Evolutionary conservation across 2,113 vertebrate species (phyloP), one percentile per base, ranked within the genome.

Genomic region (Cariama cristata): DNA sequence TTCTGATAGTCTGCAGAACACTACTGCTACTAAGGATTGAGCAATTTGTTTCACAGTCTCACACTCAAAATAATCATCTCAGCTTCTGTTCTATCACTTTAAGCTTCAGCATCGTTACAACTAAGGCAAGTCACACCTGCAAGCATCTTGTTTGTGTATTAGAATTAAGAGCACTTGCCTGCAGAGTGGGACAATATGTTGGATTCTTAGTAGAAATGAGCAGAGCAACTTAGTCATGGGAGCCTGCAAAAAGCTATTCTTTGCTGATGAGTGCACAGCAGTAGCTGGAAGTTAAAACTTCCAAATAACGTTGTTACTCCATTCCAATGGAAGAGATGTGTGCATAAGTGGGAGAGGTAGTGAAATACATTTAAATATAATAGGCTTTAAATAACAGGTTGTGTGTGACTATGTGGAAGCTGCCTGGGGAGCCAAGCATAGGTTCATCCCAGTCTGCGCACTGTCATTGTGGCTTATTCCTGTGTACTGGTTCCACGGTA

Each of bases 101-200:
- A 68, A 86, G 79, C 76, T 88, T 83, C 72, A 30, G 19, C 93
- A 86, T 82, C 71, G 79, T 86, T 95, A 95, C 49, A 92, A 62
- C 50, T 88, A 88, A 88, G 53, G 68, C 0, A 0, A 89, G 79
- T 71, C 88, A 89, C 79, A 91, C n/a, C 68, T 89, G 42, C 79
- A 91, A 86, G 56, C 86, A 77, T 93, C 93, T 38, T 86, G 79
- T 68, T 92, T 91, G 52, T 74, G 58, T 47, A 18, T 76, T 52
- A 83, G 72, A 62, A 32, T 10, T 53, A 63, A 62, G 50, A 91
- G 68, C 1, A 4, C 11, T 86, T 92, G 67, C 50, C 88, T 8
- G 1, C 83, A 69, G 75, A 27, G 42, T 13, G 50, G 75, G 44
- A 63, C 73, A 77, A 2, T 15, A 4, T 1, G 2, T 28, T 63